phyloP scores from a whole-genome alignment of 2,797 vertebrate species.

The Molothrus aeneus region DNA sequence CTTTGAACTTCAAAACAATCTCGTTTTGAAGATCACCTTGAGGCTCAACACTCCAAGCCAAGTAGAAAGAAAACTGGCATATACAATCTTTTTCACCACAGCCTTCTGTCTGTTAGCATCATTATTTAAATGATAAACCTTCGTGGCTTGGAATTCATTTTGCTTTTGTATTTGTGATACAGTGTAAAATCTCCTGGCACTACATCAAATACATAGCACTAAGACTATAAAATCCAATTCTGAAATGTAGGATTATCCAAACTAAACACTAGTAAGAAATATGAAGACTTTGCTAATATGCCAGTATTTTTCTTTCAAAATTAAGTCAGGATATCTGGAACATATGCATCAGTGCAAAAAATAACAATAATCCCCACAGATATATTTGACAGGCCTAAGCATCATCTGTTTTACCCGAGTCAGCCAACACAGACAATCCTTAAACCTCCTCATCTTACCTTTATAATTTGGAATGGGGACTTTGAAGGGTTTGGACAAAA shows the following conservation, averaged over 20 bases:
- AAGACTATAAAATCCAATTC: slow-evolving; percentile 31
- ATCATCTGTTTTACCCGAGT: neutral
- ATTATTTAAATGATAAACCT: slow-evolving; percentile 13
- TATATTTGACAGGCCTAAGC: slow-evolving; percentile 11
- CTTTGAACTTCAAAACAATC: neutral
- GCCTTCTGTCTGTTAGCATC: neutral
- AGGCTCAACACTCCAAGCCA: neutral
- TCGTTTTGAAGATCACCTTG: slow-evolving; percentile 41
- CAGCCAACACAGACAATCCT: neutral
- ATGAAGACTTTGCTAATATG: slow-evolving; percentile 25
- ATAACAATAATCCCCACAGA: slow-evolving; percentile 33
- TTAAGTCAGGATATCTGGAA: slow-evolving; percentile 40
- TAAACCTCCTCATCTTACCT: slow-evolving; percentile 78
- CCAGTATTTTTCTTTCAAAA: slow-evolving; percentile 14
- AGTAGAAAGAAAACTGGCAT: slow-evolving; percentile 24
- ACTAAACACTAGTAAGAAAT: slow-evolving; percentile 45
- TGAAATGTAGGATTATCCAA: slow-evolving; percentile 53
- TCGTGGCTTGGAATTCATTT: neutral
- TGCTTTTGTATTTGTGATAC: neutral
- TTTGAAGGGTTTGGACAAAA: slow-evolving; percentile 96
- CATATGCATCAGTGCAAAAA: neutral
- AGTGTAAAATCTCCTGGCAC: neutral
- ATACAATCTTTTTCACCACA: neutral
- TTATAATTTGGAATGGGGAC: slow-evolving; percentile 95
- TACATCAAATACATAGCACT: slow-evolving; percentile 33